Base-by-base conservation (phyloP, 2,113 vertebrate genomes). In the Carassius gibelio region DNA sequence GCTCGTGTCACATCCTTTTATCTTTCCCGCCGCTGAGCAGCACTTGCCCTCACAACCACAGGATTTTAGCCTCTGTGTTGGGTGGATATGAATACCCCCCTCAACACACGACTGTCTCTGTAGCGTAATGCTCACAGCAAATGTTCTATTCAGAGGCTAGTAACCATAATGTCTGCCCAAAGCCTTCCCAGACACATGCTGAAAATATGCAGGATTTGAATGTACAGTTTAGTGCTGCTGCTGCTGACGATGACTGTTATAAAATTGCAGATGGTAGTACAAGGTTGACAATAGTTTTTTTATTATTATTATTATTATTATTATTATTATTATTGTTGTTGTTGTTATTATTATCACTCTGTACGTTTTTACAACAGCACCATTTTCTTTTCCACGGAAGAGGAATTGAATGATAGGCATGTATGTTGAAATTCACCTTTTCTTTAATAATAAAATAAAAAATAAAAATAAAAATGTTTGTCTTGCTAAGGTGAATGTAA, bases 21-120 rank as follows among this genome's bases (percentile, higher is more conserved):
- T 61, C 50, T 61, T 59, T 48, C 52, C 36, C 45, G 8, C n/a
- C 77, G 23, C 55, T 62, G 76, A 72, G 86, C 84, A 74, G 69
- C 75, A 83, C 76, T 81, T 87, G 83, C 88, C 82, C 86, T 66
- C 61, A 77, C 81, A 68, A 75, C 74, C 68, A 36, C 75, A n/a
- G 36, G 80, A 72, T 85, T 79, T 85, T 80, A 50, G 64, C 85
- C 79, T 64, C 87, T 48, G 45, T 68, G 74, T 48, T 52, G 15
- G 48, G 62, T 82, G 57, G 74, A 75, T 48, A 74, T 79, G 75
- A 74, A 84, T 87, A 77, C 38, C 55, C 59, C 50, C 50, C 78
- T 50, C 30, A 45, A 34, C 55, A 66, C 79, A 66, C n/a, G 13
- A 15, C 23, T 71, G 71, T 19, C 34, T 75, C 48, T 26, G 79